Conservation (phyloP, 1,140 invertebrate species). For the Eriocheir sinensis region DNA sequence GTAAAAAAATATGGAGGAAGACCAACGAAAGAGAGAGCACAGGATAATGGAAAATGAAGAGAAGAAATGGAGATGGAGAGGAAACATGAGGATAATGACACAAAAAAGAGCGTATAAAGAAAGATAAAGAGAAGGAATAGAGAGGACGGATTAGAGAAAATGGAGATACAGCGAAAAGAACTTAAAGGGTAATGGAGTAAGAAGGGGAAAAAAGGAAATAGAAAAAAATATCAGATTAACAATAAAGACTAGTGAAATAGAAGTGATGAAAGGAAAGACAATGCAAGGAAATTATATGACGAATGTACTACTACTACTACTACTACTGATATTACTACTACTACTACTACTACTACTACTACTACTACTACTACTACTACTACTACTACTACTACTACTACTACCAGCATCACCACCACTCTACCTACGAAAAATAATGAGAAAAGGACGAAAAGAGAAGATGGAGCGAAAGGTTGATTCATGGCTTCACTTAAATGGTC, state of each 20-base stretch:
- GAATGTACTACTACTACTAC: neutral
- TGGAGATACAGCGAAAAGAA: too few relatives aligned
- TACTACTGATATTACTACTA: neutral
- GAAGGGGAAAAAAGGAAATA: too few relatives aligned
- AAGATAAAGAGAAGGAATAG: too few relatives aligned
- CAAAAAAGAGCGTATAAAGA: too few relatives aligned
- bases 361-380: conserved; percentile 25
- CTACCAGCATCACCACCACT: neutral
- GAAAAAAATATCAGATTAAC: too few relatives aligned
- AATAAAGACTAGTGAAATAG: neutral
- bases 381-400: conserved; percentile 25
- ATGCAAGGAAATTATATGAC: too few relatives aligned
- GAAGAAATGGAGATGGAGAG: too few relatives aligned
- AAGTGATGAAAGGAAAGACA: too few relatives aligned
- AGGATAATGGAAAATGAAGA: neutral
- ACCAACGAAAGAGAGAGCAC: neutral
- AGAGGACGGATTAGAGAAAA: too few relatives aligned
- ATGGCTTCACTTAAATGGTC: neutral
- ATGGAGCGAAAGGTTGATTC: neutral
- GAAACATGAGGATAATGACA: too few relatives aligned
- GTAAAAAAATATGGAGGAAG: too few relatives aligned
- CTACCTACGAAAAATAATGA: neutral
- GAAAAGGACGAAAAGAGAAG: neutral
- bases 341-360: conserved; percentile 13
- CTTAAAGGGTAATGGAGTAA: too few relatives aligned